Base-by-base conservation (phyloP, 2,797 vertebrate genomes). In the Synaphobranchus kaupii region DNA sequence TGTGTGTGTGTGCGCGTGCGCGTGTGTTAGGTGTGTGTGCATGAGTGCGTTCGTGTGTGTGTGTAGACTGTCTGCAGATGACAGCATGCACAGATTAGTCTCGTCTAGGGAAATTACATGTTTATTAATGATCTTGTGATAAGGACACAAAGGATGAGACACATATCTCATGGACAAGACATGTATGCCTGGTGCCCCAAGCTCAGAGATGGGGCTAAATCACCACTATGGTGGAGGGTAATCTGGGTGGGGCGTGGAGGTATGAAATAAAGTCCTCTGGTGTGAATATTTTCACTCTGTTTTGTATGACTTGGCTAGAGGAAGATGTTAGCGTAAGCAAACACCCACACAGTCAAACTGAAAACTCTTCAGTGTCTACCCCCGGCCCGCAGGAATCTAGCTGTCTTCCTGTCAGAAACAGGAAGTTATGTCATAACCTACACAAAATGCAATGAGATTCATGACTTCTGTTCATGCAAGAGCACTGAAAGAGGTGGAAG, bases 81-180 rank as follows among this genome's bases (percentile, higher is more conserved):
- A 17, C 34, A 5, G 44, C 76, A 48, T 13, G 4, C 81, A 54
- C 81, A 83, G 81, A 83, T 52, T 56, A 52, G 81, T 31, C 81
- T 31, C 28, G 44, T 34, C 34, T 44, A 17, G 17, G 76, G 22
- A 44, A 80, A 48, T 80, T 44, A 80, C 76, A 80, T 20, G 73
- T 89, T 89, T 88, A 87, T 87, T 89, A 88, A 90, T 68, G 87
- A 87, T 85, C 80, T 15, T 47, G 44, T 48, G 76, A 80, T 80
- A 80, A 78, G 47, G 22, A 54, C 85, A 56, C 56, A 71, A 47
- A 76, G 87, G 83, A 73, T 20, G 86, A 86, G 76, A 52, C 80
- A 60, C 28, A 86, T 84, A 83, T 83, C 66, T 81, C 63, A 84
- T 80, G 81, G 82, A 47, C 48, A 83, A 68, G 80, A 56, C 58